Evolutionary conservation across 1,140 invertebrate species (phyloP).

Genomic region (Drosophila asahinai): DNA sequence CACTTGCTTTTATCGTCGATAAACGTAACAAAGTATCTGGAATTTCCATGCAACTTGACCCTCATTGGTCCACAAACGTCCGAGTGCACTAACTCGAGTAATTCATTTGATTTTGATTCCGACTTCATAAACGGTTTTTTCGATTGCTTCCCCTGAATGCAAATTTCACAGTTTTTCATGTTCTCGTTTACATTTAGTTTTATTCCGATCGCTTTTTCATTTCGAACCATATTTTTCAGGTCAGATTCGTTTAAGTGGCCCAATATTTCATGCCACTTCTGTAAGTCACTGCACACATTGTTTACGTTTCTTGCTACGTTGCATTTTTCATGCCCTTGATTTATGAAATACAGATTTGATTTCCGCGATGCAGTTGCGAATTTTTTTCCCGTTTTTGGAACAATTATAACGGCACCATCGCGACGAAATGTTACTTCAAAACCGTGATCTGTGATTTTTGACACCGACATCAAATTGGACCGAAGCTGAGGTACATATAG

Average conservation of each 20-base stretch:
- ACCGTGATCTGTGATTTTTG: conserved; percentile 8
- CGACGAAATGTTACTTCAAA: conserved; percentile 6
- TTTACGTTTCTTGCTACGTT: not conserved
- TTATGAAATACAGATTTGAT: conserved; percentile 4
- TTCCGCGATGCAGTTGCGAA: not conserved
- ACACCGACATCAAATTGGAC: not conserved
- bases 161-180: conserved; percentile 23
- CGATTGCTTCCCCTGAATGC: conserved; percentile 24
- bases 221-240: conserved; percentile 11
- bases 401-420: not conserved
- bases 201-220: conserved; percentile 3
- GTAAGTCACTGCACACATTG: not conserved
- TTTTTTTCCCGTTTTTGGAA: not conserved
- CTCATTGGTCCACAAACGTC: too few relatives aligned
- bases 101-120: conserved; percentile 5
- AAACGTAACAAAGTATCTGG: too few relatives aligned
- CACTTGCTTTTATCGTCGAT: too few relatives aligned
- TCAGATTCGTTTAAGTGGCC: too few relatives aligned
- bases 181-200: conserved; percentile 3
- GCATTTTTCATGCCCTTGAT: not conserved
- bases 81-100: too few relatives aligned
- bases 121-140: not conserved
- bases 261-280: conserved; percentile 4
- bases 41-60: too few relatives aligned
- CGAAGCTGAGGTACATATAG: not conserved